Evolutionary conservation across 2,888 invertebrate genomes (phyloP), one percentile per base, ranked within the genome.

Genomic region (Pharmacophagus antenor): DNA sequence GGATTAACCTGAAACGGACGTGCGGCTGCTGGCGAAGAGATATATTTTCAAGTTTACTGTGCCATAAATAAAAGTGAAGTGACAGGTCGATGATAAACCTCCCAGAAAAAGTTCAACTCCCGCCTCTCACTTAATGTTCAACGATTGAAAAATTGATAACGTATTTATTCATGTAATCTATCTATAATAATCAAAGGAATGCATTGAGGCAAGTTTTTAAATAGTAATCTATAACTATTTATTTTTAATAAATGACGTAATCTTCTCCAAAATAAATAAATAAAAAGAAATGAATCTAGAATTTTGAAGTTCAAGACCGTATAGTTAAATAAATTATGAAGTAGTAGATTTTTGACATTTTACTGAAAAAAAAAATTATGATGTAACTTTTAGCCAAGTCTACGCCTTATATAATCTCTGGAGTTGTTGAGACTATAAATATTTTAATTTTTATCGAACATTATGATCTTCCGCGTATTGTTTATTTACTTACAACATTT

Each of bases 11-110:
- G 88, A 79, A 87, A 88, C 86, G 87, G 89, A 88, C 88, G 85
- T 54, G 53, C 79, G 82, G 81, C 81, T 83, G 85, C 76, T 80
- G 79, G 77, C 77, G 85, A 81, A 83, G 82, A 88, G 87, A 89
- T 89, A 88, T 88, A 89, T 90, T 88, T 90, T 82, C 86, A 86
- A 88, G 89, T 89, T 89, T 87, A 89, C 89, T 88, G 86, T 83
- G 78, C 82, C 87, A 89, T 89, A 90, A 90, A 90, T 90, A 89
- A 88, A 85, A 69, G 81, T 77, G 79, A 87, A 89, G 88, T 90
- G 89, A 89, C 89, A 85, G 85, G 73, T 79, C 82, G 88, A 88
- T 89, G 89, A 90, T 89, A 88, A 88, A 88, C 87, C 85, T 82
- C 71, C 76, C 71, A 73, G 77, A 81, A 79, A 76, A 84, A 85